Percentiles rank a stretch among this genome's conserved stretches.
phyloP scores from a whole-genome alignment of 2,113 vertebrate species.

The Chelonoidis abingdonii region DNA sequence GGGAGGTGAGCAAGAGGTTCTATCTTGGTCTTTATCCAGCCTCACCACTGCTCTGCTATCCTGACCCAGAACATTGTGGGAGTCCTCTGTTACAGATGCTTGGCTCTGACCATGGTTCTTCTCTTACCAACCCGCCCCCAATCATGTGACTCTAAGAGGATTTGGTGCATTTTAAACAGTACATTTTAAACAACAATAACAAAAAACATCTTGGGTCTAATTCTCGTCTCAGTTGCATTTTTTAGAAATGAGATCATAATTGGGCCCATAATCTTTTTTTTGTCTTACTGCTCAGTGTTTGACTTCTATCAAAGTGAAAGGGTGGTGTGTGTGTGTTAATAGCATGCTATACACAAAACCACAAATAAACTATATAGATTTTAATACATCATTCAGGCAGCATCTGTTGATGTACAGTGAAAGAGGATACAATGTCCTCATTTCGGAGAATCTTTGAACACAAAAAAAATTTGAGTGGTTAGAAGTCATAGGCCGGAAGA shows the following conservation, averaged over 20 bases:
- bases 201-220: background rate
- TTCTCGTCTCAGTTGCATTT: background rate
- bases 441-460: background rate
- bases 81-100: no score
- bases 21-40: no score
- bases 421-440: background rate
- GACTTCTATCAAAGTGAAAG: no score
- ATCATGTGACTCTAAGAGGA: no score
- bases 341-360: background rate
- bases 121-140: no score
- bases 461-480: background rate
- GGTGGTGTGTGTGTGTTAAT: no score
- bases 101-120: no score
- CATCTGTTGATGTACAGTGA: background rate
- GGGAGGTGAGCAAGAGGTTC: background rate
- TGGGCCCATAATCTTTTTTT: background rate
- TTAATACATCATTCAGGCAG: background rate
- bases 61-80: no score
- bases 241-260: background rate
- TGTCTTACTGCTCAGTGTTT: background rate
- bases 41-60: no score
- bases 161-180: no score
- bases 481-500: background rate
- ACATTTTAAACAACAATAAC: background rate
- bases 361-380: background rate